These are phyloP conservation scores for Pollachius pollachius DNA, from an alignment of 2,113 vertebrate species.

Conservation along the genomic window DNA sequence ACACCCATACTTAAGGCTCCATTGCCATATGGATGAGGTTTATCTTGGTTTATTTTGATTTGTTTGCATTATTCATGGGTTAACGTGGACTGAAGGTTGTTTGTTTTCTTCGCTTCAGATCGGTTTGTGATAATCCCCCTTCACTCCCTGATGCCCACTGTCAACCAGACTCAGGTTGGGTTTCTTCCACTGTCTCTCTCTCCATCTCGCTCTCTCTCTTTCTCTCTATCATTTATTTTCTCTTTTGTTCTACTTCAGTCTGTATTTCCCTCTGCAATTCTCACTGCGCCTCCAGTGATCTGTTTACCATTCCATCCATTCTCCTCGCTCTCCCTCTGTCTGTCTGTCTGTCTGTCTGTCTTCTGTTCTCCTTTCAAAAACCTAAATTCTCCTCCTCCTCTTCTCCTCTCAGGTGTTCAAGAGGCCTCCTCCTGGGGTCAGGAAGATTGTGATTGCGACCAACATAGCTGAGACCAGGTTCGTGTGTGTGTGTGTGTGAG, in stretches of 20 bases:
- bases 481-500: constrained; percentile 12
- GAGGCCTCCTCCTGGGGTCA: constrained; percentile 89
- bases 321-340: background rate
- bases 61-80: no score
- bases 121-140: constrained; percentile 94
- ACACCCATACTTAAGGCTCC: background rate
- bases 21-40: no score
- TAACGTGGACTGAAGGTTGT: constrained; percentile 20
- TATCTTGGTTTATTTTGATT: no score
- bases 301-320: background rate
- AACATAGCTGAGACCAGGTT: constrained; percentile 99
- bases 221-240: background rate
- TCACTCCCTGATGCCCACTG: constrained; percentile 97
- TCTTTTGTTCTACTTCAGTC: background rate
- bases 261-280: background rate
- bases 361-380: constrained; percentile 11
- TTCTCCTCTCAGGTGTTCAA: constrained; percentile 87
- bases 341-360: background rate
- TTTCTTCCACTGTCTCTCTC: constrained; percentile 21
- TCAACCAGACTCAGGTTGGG: constrained; percentile 94
- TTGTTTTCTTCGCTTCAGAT: constrained; percentile 72
- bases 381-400: constrained; percentile 14
- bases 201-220: background rate
- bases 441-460: constrained; percentile 97
- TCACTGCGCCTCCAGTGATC: no score